Evolutionary conservation across 2,113 vertebrate species (phyloP).

Genomic region (Eulacestoma nigropectus): DNA sequence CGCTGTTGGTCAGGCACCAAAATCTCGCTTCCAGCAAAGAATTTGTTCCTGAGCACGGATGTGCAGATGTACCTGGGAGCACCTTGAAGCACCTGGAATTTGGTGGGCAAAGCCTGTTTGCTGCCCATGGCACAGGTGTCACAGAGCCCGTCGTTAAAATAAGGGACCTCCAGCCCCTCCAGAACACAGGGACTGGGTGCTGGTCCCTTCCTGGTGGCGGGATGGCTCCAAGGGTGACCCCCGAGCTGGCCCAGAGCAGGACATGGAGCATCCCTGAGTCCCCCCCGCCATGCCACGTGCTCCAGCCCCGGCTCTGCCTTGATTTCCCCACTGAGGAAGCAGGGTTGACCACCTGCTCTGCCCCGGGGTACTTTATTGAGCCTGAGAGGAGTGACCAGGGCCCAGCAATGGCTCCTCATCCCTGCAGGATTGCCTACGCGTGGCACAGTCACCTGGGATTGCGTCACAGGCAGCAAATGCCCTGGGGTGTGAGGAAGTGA

Average conservation of each 20-base stretch:
- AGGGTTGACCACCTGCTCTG: rapidly evolving
- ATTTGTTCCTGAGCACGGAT: background rate
- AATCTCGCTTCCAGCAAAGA: background rate
- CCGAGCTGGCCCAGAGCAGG: background rate
- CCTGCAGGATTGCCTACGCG: background rate
- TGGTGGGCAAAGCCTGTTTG: rapidly evolving
- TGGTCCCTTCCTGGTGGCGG: rapidly evolving
- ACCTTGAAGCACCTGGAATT: background rate
- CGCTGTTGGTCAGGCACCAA: rapidly evolving
- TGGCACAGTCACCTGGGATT: background rate
- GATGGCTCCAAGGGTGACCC: background rate
- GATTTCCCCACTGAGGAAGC: background rate
- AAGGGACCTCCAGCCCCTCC: background rate
- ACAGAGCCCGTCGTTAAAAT: rapidly evolving
- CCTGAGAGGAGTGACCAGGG: background rate
- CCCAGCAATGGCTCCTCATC: background rate
- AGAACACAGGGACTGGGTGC: too few species aligned
- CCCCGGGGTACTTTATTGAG: background rate
- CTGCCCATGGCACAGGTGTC: background rate
- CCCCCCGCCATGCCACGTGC: background rate
- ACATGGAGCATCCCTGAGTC: background rate
- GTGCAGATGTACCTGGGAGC: background rate
- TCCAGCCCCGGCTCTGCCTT: background rate
- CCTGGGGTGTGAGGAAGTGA: background rate
- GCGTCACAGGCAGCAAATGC: background rate